A percentile compares a stretch with the other conserved stretches of the same genome.
These are phyloP conservation scores for Scartelaos histophorus DNA, from an alignment of 2,113 vertebrate genomes.

Conservation along the genomic window DNA sequence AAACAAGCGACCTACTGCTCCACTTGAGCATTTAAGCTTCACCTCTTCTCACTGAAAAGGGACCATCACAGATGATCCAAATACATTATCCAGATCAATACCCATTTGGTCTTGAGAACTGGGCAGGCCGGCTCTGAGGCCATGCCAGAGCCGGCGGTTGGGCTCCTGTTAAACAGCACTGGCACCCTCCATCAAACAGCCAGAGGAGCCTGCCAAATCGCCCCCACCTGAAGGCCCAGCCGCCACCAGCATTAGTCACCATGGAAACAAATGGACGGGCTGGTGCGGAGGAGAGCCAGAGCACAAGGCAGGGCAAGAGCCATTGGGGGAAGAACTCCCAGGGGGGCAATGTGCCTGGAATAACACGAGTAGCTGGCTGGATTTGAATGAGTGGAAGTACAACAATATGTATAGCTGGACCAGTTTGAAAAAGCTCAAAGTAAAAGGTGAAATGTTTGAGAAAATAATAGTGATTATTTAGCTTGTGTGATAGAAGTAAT, in stretches of 20 bases:
- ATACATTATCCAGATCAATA: conserved; percentile 71
- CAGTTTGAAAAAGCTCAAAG: conserved; percentile 28
- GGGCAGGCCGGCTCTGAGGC: conserved; percentile 47
- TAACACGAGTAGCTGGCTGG: conserved; percentile 52
- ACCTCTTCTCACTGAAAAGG: conserved; percentile 46
- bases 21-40: conserved; percentile 33
- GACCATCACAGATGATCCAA: conserved; percentile 56
- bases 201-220: conserved; percentile 51
- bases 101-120: conserved; percentile 46
- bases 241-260: conserved; percentile 65
- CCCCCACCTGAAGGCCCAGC: conserved; percentile 52
- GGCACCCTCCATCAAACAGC: conserved; percentile 62
- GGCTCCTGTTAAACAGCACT: conserved; percentile 47
- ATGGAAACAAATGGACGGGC: conserved; percentile 70
- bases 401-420: conserved; percentile 38
- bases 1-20: conserved; percentile 15
- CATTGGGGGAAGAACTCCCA: conserved; percentile 38
- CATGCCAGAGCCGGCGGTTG: conserved; percentile 52
- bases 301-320: conserved; percentile 45
- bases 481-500: background rate
- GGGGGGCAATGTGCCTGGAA: conserved; percentile 61
- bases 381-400: conserved; percentile 37
- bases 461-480: background rate
- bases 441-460: background rate
- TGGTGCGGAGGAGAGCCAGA: conserved; percentile 47